Conservation (phyloP, 2,113 vertebrate species). For the Ciconia boyciana region DNA sequence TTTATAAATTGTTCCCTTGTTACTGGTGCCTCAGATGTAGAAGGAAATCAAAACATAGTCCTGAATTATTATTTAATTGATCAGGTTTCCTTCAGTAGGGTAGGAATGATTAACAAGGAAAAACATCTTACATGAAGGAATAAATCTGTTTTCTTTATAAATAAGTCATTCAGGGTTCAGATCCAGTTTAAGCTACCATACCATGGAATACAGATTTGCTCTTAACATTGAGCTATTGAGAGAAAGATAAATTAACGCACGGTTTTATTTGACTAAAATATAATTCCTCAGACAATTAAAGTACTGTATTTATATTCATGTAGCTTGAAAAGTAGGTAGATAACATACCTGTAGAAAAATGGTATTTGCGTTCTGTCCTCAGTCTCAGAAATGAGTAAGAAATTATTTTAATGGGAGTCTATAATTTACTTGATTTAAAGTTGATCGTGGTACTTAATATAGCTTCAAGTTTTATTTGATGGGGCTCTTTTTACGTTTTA, state of each 20-base stretch:
- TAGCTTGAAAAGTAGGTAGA: not conserved
- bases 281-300: not conserved
- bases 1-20: not conserved
- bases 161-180: not conserved
- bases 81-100: not conserved
- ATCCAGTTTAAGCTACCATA: not conserved
- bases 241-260: not conserved
- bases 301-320: not conserved
- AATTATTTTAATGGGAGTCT: not conserved
- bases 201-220: not conserved
- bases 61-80: not conserved
- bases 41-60: not conserved
- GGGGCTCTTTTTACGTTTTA: not conserved
- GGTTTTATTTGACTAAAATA: not conserved
- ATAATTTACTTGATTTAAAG: not conserved
- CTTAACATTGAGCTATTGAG: not conserved
- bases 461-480: not conserved
- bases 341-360: not conserved
- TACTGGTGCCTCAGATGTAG: not conserved
- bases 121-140: not conserved
- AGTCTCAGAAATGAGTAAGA: not conserved
- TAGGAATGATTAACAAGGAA: not conserved
- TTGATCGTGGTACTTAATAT: not conserved
- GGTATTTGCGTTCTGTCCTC: not conserved
- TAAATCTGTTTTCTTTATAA: not conserved